A percentile compares a stretch with the other conserved stretches of the same genome.
These are phyloP conservation scores for Saccopteryx leptura DNA, from an alignment of 2,113 vertebrate species.

Conservation along the genomic window DNA sequence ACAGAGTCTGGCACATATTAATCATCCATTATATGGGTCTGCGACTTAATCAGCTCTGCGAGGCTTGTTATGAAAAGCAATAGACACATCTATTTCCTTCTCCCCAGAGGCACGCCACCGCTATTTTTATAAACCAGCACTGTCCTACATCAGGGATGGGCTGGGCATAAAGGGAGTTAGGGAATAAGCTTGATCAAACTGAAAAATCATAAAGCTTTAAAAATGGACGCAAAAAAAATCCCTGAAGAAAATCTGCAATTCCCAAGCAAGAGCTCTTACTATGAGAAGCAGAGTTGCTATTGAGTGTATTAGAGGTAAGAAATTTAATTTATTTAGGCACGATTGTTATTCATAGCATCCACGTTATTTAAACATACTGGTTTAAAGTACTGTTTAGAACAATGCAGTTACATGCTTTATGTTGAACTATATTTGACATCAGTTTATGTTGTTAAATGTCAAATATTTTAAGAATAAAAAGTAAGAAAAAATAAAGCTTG, in stretches of 20 bases:
- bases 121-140: constrained; percentile 45
- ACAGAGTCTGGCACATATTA: not conserved
- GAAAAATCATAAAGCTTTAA: constrained; percentile 58
- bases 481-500: not conserved
- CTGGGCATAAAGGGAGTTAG: not conserved
- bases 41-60: constrained; percentile 34
- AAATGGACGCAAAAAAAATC: not conserved
- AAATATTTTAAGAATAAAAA: not conserved
- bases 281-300: not conserved
- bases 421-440: not conserved
- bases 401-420: not conserved
- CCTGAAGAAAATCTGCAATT: constrained; percentile 25
- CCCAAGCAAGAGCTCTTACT: not conserved
- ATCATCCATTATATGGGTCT: not conserved
- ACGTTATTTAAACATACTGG: not conserved
- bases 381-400: constrained; percentile 21
- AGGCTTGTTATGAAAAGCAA: constrained; percentile 55
- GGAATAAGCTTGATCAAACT: constrained; percentile 19
- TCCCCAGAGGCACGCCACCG: not conserved
- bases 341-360: not conserved
- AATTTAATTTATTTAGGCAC: not conserved
- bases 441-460: not conserved
- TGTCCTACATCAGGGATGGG: not conserved
- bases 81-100: not conserved
- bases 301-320: not conserved